Evolutionary conservation across 1,140 invertebrate species (phyloP), one percentile per base, ranked within the genome.

Genomic region (Drosophila tsacasi): DNA sequence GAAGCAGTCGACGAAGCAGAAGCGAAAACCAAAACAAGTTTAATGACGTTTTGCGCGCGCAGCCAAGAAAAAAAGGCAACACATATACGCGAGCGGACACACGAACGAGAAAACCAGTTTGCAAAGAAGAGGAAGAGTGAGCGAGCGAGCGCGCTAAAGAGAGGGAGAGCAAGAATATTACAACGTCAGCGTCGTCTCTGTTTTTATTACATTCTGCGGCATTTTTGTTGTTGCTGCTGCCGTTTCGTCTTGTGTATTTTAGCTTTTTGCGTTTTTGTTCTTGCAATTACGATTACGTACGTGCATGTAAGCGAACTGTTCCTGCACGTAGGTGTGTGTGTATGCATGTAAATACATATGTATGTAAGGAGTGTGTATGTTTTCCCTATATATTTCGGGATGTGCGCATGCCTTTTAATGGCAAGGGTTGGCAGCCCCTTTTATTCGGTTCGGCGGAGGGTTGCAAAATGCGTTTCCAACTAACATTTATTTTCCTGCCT

Each of bases 21-120:
- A 90, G 75, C 75, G 83, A 79, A 90, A 90, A 92, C 82, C 84
- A 91, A 91, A 91, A 91, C 89, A 91, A 92, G 89, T 91, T 91
- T 91, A 91, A 91, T 92, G 89, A 91, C 90, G 89, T 89, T 89
- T 86, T 86, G 87, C 81, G 76, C 83, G 87, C 87, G 71, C 85
- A 85, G 61, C 65, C 63, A 62, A 80, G 63, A 64, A 61, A 61
- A 73, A 79, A 55, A 59, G 32, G 63, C 60, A 42, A 78, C 60
- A 37, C 25, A 59, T 21, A 57, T n/a, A 37, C 50, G 27, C 30
- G 52, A 21, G 55, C 44, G 52, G 35, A 69, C 39, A 71, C 35
- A 69, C 65, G 35, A 25, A 62, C 13, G 37, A 61, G 65, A 46
- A 89, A 89, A 78, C 75, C 57, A 68, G 75, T 78, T 78, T 69